A percentile compares a stretch with the other conserved stretches of the same genome.
Conservation (phyloP, 2,797 vertebrate genomes). For the Acomys russatus region DNA sequence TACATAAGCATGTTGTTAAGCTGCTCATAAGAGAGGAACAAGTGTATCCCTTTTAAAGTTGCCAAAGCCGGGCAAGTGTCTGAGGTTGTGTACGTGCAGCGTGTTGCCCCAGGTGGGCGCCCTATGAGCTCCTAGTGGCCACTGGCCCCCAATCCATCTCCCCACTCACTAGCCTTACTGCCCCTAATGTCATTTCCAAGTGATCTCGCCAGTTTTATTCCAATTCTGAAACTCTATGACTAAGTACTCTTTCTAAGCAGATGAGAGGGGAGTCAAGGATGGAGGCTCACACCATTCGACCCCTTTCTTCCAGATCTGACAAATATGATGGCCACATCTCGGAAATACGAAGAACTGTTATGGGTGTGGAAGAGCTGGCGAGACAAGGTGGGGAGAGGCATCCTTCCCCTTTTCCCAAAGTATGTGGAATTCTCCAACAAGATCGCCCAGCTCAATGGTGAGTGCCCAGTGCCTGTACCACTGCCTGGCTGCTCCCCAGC, state of each 20-base stretch:
- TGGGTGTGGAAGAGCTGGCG: conserved; percentile 97
- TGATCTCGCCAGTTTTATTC: not conserved
- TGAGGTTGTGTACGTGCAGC: accelerated
- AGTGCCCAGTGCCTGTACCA: not conserved
- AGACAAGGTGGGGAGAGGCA: conserved; percentile 92
- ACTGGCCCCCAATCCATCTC: not conserved
- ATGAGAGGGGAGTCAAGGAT: not conserved
- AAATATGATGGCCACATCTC: conserved; percentile 94
- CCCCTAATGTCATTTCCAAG: not conserved
- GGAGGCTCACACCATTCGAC: not conserved
- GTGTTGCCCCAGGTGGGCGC: accelerated
- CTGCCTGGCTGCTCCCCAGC: not conserved
- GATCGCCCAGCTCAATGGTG: conserved; percentile 95
- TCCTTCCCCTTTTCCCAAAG: conserved; percentile 92
- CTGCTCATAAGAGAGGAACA: not conserved
- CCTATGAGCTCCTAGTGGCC: not conserved
- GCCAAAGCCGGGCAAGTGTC: not conserved
- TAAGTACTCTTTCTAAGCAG: not conserved
- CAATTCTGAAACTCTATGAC: not conserved
- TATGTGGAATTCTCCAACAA: conserved; percentile 96
- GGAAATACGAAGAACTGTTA: conserved; percentile 94
- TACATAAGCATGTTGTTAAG: not conserved
- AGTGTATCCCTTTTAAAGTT: not conserved
- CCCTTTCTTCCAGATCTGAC: conserved; percentile 91
- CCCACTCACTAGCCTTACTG: not conserved